Percentiles rank a stretch among this genome's conserved stretches.
These are phyloP conservation scores for Sebastiscus tertius DNA, from an alignment of 2,797 vertebrate species.

Conservation along the genomic window DNA sequence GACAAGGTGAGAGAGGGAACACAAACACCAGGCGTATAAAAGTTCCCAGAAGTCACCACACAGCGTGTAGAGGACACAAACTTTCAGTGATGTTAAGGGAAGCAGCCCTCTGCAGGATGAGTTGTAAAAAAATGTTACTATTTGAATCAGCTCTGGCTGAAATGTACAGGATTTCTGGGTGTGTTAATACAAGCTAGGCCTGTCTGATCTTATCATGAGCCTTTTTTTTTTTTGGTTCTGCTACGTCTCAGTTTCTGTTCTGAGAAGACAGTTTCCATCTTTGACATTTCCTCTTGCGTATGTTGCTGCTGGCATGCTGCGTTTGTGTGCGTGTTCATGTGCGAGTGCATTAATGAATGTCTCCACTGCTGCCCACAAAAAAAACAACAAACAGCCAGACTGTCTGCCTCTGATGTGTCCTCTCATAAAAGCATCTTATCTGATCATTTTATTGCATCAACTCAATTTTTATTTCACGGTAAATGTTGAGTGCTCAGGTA, in stretches of 20 bases:
- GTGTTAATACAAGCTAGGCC: not conserved
- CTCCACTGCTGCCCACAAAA: slow-evolving; percentile 21
- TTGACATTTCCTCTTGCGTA: slow-evolving; percentile 6
- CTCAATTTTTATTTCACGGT: not conserved
- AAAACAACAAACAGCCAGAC: slow-evolving; percentile 30
- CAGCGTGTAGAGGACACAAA: not conserved
- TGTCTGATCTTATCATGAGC: slow-evolving; percentile 5
- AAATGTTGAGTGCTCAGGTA: not conserved
- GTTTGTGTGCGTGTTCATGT: not conserved
- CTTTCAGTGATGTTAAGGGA: not conserved
- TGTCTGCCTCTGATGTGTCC: slow-evolving; percentile 59
- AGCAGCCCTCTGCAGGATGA: not conserved
- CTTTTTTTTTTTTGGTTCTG: not conserved
- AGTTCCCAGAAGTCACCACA: not conserved
- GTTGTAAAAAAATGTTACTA: not conserved
- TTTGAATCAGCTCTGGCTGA: not conserved
- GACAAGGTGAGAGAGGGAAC: not conserved
- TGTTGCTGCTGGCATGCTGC: slow-evolving; percentile 19
- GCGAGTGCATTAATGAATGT: slow-evolving; percentile 28
- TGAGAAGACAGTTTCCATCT: slow-evolving; percentile 10
- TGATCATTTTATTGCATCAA: slow-evolving; percentile 30
- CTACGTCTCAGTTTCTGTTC: not conserved
- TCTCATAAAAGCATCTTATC: slow-evolving; percentile 16
- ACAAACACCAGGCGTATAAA: not conserved
- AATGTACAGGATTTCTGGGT: not conserved